Conservation (phyloP, 2,113 vertebrate genomes). For the Gila orcuttii region DNA sequence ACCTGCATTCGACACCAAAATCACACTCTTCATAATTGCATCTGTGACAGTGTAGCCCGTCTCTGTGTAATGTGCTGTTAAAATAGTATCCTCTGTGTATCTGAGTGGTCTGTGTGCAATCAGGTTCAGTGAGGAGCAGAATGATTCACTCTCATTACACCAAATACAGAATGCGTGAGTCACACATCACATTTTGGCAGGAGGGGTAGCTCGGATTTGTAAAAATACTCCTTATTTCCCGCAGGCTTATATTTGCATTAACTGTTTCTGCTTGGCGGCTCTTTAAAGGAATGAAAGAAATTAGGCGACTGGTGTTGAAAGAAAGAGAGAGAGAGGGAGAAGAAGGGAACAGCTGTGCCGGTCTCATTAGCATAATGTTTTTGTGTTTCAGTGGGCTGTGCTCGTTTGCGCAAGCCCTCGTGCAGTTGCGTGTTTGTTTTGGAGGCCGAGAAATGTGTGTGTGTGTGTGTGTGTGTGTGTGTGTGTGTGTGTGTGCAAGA, state of each 20-base stretch:
- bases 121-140: neutral
- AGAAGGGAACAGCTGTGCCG: constrained; percentile 73
- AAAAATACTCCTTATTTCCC: constrained; percentile 34
- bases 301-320: constrained; percentile 17
- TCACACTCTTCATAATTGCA: neutral
- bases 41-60: neutral
- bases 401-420: neutral
- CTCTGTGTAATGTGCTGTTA: constrained; percentile 12
- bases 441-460: constrained; percentile 18
- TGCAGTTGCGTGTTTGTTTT: constrained; percentile 34
- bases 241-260: constrained; percentile 41
- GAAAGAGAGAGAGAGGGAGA: constrained; percentile 32
- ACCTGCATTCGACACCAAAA: neutral
- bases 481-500: constrained; percentile 40
- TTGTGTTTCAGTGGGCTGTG: constrained; percentile 56
- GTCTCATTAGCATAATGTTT: constrained; percentile 74
- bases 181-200: constrained; percentile 40
- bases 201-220: constrained; percentile 24
- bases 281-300: constrained; percentile 37
- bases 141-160: constrained; percentile 49
- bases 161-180: constrained; percentile 48
- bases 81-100: neutral
- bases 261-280: constrained; percentile 37
- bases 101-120: constrained; percentile 45
- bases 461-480: constrained; percentile 16